Evolutionary conservation across 1,140 invertebrate species (phyloP).

Genomic region (Hycleus cichorii): DNA sequence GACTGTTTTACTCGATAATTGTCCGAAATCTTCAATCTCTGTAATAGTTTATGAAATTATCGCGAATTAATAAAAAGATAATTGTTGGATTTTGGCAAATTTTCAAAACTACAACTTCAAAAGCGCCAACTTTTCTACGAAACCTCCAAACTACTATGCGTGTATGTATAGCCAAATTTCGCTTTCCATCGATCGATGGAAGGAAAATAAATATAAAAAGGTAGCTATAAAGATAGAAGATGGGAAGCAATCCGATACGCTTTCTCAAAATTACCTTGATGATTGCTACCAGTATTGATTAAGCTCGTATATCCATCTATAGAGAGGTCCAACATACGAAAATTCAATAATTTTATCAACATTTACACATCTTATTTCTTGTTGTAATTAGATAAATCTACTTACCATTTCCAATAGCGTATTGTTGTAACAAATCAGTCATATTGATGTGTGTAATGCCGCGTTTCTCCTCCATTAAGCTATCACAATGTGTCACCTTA

Average conservation of each 20-base stretch:
- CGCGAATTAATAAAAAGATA: too few species aligned
- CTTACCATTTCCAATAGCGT: slow-evolving; percentile 77
- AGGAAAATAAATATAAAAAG: too few species aligned
- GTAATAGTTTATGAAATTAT: slow-evolving; percentile 19
- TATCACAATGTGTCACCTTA: slow-evolving; percentile 89
- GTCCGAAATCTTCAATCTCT: slow-evolving; percentile 80
- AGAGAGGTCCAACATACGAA: neutral
- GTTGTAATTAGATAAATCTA: neutral
- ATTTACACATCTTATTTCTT: neutral
- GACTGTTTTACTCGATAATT: slow-evolving; percentile 75
- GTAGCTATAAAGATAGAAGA: too few species aligned
- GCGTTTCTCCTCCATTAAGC: slow-evolving; percentile 73
- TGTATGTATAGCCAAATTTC: too few species aligned
- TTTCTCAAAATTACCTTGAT: slow-evolving; percentile 24
- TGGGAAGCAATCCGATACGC: too few species aligned
- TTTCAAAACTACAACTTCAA: too few species aligned
- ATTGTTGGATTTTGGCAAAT: too few species aligned
- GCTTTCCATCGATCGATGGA: too few species aligned
- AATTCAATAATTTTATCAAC: slow-evolving; percentile 7
- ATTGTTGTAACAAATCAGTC: slow-evolving; percentile 80
- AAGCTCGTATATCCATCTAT: slow-evolving; percentile 32
- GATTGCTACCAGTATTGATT: slow-evolving; percentile 31
- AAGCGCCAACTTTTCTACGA: too few species aligned
- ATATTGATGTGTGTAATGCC: slow-evolving; percentile 84
- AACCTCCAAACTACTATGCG: too few species aligned